These are phyloP conservation scores for Artemia franciscana DNA, from an alignment of 1,140 invertebrate genomes.

Conservation along the genomic window DNA sequence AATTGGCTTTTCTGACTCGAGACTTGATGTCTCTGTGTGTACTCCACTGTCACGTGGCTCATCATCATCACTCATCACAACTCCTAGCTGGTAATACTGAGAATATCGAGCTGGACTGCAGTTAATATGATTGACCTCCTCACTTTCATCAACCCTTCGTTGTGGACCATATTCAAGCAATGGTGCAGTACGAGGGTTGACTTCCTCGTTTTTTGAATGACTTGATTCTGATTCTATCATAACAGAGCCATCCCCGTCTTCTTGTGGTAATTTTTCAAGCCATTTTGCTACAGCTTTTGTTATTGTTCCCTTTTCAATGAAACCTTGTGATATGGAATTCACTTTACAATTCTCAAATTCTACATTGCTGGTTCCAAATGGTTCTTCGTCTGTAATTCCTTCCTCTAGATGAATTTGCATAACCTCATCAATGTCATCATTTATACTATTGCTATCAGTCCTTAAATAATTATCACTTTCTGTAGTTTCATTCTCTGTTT, in stretches of 20 bases:
- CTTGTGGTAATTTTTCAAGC: not conserved
- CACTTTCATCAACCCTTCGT: not conserved
- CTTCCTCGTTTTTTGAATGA: not conserved
- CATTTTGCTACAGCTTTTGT: not conserved
- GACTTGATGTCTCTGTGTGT: not conserved
- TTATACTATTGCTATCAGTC: not conserved
- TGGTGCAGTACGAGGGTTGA: not conserved
- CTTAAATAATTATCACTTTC: not conserved
- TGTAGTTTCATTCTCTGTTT: not conserved
- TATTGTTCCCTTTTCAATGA: not conserved
- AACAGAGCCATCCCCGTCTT: not conserved
- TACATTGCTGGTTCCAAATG: not conserved
- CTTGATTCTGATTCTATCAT: not conserved
- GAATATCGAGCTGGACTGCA: not conserved
- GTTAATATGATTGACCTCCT: not conserved
- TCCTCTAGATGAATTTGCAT: not conserved
- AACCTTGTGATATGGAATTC: not conserved
- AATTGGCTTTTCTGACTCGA: not conserved
- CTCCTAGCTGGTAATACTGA: not conserved
- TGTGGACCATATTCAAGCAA: not conserved
- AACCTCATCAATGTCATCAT: not conserved
- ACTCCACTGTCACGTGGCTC: not conserved
- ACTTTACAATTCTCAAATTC: too few species aligned
- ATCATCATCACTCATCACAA: not conserved
- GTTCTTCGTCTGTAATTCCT: not conserved